Evolutionary conservation across 2,888 invertebrate species (phyloP), one percentile per base, ranked within the genome.

Genomic region (Pheosia gnoma): DNA sequence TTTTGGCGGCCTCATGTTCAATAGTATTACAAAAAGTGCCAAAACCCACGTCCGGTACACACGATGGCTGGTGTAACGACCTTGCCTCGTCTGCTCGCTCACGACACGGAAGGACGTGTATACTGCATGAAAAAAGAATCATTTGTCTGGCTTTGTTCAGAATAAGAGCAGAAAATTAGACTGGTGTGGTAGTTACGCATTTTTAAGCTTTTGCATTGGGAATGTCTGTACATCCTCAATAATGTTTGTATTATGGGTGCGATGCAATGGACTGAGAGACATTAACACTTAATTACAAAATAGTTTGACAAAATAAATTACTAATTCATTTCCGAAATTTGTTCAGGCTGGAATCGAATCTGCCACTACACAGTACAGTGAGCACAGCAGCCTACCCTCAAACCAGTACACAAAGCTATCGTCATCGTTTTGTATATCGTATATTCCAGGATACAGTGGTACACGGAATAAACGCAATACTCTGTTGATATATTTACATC

Each of bases 101-200:
- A 67, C 77, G 77, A 77, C 74, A 70, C 66, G 66, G 67, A 71
- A 75, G 71, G 69, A 69, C 69, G 66, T 71, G 62, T 45, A 57
- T 68, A 65, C 71, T 68, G 65, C 66, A 76, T 62, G 59, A 68
- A 73, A 75, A 71, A 65, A 63, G 65, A 59, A 65, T 53, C 60
- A 54, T 62, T 65, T 60, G 55, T 39, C 39, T 39, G 55, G 9
- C 13, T 38, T 13, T 55, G 25, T 52, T 13, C 10, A 11, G 36
- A n/a, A 25, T 25, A 25, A 51, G 51, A 51, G 25, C 25, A 51
- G 8, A 51, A 51, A 25, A 51, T 1, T 25, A 51, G 5, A 51
- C 10, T 7, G 0, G 4, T 4, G 9, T 9, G 43, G n/a, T 5
- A 47, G 47, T 5, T 41, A 3, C 41, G 3, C 8, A 41, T 41